These are phyloP conservation scores for Phalacrocorax aristotelis DNA, from an alignment of 2,113 vertebrate species.

Conservation along the genomic window DNA sequence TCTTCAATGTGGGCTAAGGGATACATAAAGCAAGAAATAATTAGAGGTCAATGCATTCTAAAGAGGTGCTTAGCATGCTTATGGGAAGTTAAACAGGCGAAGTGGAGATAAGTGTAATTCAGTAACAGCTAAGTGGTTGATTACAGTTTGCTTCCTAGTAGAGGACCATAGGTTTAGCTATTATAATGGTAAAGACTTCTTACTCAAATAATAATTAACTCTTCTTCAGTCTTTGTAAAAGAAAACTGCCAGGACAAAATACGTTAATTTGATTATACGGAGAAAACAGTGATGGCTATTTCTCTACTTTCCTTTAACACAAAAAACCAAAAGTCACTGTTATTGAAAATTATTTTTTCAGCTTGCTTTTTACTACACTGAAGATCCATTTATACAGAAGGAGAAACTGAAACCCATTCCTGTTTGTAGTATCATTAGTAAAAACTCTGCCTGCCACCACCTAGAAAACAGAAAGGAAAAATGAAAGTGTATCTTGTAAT, in stretches of 20 bases:
- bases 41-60: slow-evolving; percentile 55
- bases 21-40: slow-evolving; percentile 58
- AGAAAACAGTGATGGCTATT: neutral
- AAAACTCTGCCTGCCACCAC: neutral
- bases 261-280: neutral
- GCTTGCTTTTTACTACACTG: neutral
- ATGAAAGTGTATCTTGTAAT: neutral
- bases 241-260: neutral
- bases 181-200: neutral
- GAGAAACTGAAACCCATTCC: neutral
- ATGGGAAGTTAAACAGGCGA: slow-evolving; percentile 43
- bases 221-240: neutral
- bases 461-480: neutral
- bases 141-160: slow-evolving; percentile 23
- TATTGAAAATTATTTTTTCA: neutral
- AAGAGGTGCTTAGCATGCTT: slow-evolving; percentile 52
- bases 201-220: neutral
- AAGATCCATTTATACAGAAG: neutral
- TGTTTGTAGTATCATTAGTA: neutral
- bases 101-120: slow-evolving; percentile 50
- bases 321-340: neutral
- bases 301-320: neutral
- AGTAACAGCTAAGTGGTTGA: slow-evolving; percentile 37
- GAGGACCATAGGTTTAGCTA: neutral
- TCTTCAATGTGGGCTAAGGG: slow-evolving; percentile 46